A percentile compares a stretch with the other conserved stretches of the same genome.
phyloP scores from a whole-genome alignment of 2,888 invertebrate species.

The Pachliopta kotzebuea region DNA sequence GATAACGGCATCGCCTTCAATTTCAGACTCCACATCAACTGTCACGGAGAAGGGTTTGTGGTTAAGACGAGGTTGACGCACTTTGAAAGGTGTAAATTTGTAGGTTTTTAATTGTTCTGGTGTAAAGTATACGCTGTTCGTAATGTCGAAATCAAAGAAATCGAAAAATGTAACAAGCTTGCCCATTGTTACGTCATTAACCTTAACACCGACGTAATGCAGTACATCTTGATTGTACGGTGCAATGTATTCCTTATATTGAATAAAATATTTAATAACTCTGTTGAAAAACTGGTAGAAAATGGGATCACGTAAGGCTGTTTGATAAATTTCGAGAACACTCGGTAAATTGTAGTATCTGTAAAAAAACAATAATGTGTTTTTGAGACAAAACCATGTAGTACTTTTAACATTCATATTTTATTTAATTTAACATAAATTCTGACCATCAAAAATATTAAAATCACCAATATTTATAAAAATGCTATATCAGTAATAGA shows the following conservation, averaged over 20 bases:
- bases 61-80: conserved; percentile 85
- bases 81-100: conserved; percentile 66
- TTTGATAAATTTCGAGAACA: conserved; percentile 82
- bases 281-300: conserved; percentile 85
- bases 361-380: conserved; percentile 35
- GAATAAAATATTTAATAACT: conserved; percentile 77
- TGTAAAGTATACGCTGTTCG: conserved; percentile 69
- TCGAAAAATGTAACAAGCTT: conserved; percentile 84
- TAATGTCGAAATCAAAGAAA: conserved; percentile 81
- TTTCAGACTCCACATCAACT: conserved; percentile 81
- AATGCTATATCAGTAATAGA: no score
- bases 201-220: conserved; percentile 80
- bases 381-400: no score
- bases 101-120: conserved; percentile 54
- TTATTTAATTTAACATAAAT: no score
- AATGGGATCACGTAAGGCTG: conserved; percentile 85
- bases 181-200: conserved; percentile 81
- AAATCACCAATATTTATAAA: no score
- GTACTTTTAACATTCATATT: no score
- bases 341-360: conserved; percentile 75
- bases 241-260: conserved; percentile 80
- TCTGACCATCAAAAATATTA: no score
- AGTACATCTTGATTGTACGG: conserved; percentile 81
- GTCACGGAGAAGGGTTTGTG: conserved; percentile 84
- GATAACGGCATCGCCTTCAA: conserved; percentile 78